A percentile compares a stretch with the other conserved stretches of the same genome.
These are phyloP conservation scores for Falco novaeseelandiae DNA, from an alignment of 2,797 vertebrate genomes.

Conservation along the genomic window DNA sequence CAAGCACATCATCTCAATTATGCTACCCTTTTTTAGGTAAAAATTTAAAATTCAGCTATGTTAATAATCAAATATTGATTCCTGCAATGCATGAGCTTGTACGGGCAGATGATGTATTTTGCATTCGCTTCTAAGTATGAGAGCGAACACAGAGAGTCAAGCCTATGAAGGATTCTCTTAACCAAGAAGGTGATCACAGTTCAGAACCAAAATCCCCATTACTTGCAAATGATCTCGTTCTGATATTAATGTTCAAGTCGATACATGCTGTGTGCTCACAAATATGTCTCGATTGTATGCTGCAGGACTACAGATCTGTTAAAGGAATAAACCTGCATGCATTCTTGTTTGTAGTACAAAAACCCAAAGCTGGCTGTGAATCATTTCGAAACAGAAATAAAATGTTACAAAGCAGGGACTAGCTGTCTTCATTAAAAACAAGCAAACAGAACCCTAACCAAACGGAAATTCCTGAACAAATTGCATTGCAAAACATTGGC, in stretches of 20 bases:
- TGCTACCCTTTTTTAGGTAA: neutral
- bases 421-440: neutral
- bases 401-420: neutral
- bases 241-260: neutral
- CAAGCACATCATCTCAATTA: neutral
- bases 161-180: neutral
- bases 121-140: neutral
- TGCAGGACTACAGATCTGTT: neutral
- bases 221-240: conserved; percentile 24
- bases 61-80: conserved; percentile 35
- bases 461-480: neutral
- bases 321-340: neutral
- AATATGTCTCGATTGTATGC: neutral
- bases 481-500: neutral
- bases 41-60: neutral
- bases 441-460: neutral
- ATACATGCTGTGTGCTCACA: neutral
- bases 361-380: neutral
- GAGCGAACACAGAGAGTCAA: neutral
- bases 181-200: neutral
- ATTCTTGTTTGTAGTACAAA: neutral
- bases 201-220: conserved; percentile 5
- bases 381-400: neutral
- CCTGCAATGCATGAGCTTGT: neutral
- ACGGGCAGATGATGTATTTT: neutral